Evolutionary conservation across 2,888 invertebrate species (phyloP), one percentile per base, ranked within the genome.

Genomic region (Hypsopygia costalis): DNA sequence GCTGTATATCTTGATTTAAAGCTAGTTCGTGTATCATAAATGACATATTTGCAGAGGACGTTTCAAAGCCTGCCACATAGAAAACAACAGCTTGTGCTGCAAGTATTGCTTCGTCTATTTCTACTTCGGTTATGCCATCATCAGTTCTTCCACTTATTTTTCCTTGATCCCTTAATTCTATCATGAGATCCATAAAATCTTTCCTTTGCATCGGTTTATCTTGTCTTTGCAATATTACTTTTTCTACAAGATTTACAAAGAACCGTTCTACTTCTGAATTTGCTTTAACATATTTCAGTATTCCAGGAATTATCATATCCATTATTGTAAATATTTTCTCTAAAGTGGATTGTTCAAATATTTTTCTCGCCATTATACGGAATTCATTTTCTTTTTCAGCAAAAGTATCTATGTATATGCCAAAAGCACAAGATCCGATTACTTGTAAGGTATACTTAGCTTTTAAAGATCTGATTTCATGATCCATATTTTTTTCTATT

Each of bases 31-130:
- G 43, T 12, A 58, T 33, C 27, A 60, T 28, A 28, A 50, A 55
- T 0, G 56, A 49, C 44, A 79, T 58, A 0, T 70, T 58, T 0
- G 69, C 61, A 11, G 79, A 67, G 0, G 79, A 76, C 0, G 81
- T 78, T 45, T 80, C 81, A 40, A 74, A 78, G 0, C 81, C 80
- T n/a, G 78, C 81, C 1, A 60, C 59, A 41, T 66, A 71, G 67
- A 68, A 5, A 64, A 56, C 29, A 74, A 55, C 6, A 67, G 9
- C n/a, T n/a, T n/a, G n/a, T n/a, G n/a, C n/a, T n/a, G n/a, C n/a
- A n/a, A n/a, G n/a, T n/a, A n/a, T n/a, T 3, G 53, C 45, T 11
- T 68, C 63, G 11, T 69, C 63, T 0, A 74, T 44, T 21, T 62
- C 62, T 6, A 71, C 35, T 44, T 70, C 67, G 0, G 59, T 52